Evolutionary conservation across 2,888 invertebrate species (phyloP).

Genomic region (Erebia aethiops): DNA sequence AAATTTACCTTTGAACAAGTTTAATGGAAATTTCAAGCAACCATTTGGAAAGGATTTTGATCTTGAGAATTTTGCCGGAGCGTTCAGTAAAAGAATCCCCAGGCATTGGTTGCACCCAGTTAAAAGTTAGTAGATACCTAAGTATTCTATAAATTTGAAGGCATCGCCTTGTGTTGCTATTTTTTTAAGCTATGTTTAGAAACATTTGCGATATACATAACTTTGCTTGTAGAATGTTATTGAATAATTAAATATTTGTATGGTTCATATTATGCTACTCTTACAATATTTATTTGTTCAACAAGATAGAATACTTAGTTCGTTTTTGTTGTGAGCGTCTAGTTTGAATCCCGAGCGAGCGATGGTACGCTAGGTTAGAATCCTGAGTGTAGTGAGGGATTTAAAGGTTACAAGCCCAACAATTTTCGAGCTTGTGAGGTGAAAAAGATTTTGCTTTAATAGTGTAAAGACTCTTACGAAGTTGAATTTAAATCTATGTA

Average conservation of each 20-base stretch:
- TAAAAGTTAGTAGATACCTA: constrained; percentile 48
- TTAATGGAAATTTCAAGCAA: constrained; percentile 74
- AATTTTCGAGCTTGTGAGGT: too few species aligned
- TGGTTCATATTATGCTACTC: too few species aligned
- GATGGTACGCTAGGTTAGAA: too few species aligned
- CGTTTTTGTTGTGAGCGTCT: too few species aligned
- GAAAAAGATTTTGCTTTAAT: not conserved
- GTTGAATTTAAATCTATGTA: constrained; percentile 39
- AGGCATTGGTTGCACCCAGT: constrained; percentile 47
- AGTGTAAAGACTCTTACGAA: not conserved
- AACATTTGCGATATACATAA: not conserved
- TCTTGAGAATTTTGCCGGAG: constrained; percentile 67
- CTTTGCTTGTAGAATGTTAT: too few species aligned
- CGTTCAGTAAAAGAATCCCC: constrained; percentile 58
- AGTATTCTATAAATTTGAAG: constrained; percentile 51
- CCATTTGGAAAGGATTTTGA: constrained; percentile 73
- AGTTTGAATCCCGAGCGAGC: too few species aligned
- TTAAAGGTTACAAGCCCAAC: too few species aligned
- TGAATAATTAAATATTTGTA: too few species aligned
- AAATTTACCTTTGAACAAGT: constrained; percentile 66
- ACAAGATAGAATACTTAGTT: too few species aligned
- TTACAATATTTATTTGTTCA: too few species aligned
- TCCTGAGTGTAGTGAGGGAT: too few species aligned
- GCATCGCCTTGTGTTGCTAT: constrained; percentile 20
- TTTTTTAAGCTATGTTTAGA: not conserved